Percentiles rank a stretch among this genome's conserved stretches.
These are phyloP conservation scores for Muschampia plurimacula DNA, from an alignment of 2,888 invertebrate species.

Conservation along the genomic window DNA sequence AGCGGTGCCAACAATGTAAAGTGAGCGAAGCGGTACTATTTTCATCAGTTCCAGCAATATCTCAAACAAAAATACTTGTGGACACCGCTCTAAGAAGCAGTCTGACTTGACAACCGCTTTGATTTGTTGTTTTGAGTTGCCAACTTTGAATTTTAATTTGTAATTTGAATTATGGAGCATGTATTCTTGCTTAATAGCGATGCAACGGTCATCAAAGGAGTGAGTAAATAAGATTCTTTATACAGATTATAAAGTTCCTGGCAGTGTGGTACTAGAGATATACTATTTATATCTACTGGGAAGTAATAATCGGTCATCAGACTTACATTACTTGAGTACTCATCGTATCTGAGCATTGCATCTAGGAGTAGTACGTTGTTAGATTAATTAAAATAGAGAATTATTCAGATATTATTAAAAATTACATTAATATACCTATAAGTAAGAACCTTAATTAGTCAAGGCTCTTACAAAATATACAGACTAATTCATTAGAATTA, in stretches of 20 bases:
- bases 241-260: no score
- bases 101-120: slow-evolving; percentile 29
- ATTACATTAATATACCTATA: no score
- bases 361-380: no score
- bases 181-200: slow-evolving; percentile 1
- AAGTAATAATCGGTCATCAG: background rate
- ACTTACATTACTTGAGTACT: no score
- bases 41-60: slow-evolving; percentile 31
- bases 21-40: slow-evolving; percentile 43
- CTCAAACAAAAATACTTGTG: slow-evolving; percentile 27
- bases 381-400: no score
- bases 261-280: background rate
- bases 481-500: no score
- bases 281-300: background rate
- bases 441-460: no score
- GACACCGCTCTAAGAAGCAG: slow-evolving; percentile 24
- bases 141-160: slow-evolving; percentile 21
- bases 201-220: background rate
- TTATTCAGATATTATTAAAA: no score
- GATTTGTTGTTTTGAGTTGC: slow-evolving; percentile 35
- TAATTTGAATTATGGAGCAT: slow-evolving; percentile 4
- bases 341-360: no score
- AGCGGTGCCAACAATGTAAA: slow-evolving; percentile 40
- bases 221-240: background rate
- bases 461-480: no score